These are phyloP conservation scores for Fulmarus glacialis DNA, from an alignment of 2,113 vertebrate species.

Conservation along the genomic window DNA sequence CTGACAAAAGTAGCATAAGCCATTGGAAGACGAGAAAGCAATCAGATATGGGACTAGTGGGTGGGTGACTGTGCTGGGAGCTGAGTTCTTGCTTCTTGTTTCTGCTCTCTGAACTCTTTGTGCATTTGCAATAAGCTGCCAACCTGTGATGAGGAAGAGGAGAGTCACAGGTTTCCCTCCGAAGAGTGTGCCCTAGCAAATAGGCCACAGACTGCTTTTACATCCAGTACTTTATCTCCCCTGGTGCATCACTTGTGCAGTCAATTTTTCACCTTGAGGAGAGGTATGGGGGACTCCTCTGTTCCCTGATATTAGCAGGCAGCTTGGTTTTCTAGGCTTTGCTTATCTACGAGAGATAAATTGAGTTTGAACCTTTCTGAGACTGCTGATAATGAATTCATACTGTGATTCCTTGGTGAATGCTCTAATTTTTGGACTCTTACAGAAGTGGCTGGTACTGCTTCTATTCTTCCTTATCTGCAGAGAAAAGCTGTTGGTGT, in stretches of 20 bases:
- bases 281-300: not conserved
- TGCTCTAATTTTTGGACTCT: not conserved
- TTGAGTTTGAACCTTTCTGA: not conserved
- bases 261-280: not conserved
- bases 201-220: not conserved
- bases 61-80: not conserved
- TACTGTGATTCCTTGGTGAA: not conserved
- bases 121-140: not conserved
- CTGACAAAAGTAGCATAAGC: not conserved
- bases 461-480: not conserved
- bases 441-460: not conserved
- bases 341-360: not conserved
- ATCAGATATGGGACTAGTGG: accelerated
- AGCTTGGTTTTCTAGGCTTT: not conserved
- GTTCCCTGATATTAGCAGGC: not conserved
- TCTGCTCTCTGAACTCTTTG: not conserved
- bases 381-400: not conserved
- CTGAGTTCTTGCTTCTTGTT: not conserved
- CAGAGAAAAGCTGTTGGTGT: not conserved
- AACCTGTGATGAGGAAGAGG: not conserved
- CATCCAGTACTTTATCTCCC: not conserved
- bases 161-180: not conserved
- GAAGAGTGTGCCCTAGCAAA: not conserved
- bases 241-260: not conserved
- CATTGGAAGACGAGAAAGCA: accelerated